These are phyloP conservation scores for Scolopax bukidnonensis DNA, from an alignment of 2,797 vertebrate genomes.

Conservation along the genomic window DNA sequence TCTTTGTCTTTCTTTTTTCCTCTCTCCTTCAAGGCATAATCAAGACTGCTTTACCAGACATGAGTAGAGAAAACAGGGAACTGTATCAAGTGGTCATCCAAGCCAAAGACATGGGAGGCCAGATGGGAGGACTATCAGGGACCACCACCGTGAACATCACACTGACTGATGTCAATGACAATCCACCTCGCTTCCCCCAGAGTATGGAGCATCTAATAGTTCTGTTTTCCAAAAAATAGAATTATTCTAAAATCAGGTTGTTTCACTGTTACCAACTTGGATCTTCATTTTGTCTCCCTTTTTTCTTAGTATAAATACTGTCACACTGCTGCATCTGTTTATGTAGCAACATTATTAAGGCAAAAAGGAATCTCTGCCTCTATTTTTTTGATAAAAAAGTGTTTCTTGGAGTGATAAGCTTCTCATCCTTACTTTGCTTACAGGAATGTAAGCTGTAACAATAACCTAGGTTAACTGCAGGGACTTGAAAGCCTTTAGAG, in stretches of 20 bases:
- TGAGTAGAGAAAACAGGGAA: slow-evolving; percentile 95
- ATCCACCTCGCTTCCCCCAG: slow-evolving; percentile 93
- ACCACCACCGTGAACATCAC: slow-evolving; percentile 95
- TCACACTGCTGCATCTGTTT: not conserved
- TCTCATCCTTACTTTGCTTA: not conserved
- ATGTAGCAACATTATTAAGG: not conserved
- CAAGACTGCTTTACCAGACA: slow-evolving; percentile 94
- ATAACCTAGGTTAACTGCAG: not conserved
- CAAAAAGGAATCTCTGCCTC: not conserved
- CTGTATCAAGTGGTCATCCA: slow-evolving; percentile 97
- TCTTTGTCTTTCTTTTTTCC: not conserved
- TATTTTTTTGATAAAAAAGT: not conserved
- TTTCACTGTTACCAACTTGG: not conserved
- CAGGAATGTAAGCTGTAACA: not conserved
- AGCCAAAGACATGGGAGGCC: slow-evolving; percentile 98
- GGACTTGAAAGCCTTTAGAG: not conserved
- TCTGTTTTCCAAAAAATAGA: not conserved
- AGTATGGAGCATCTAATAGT: slow-evolving; percentile 80
- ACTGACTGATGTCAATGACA: slow-evolving; percentile 93
- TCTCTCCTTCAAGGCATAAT: slow-evolving; percentile 84
- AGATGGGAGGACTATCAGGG: slow-evolving; percentile 96
- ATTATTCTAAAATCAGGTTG: not conserved
- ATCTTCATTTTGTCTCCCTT: not conserved
- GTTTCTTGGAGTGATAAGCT: not conserved
- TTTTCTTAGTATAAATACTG: not conserved